Percentiles rank a stretch among this genome's conserved stretches.
Conservation (phyloP, 2,797 vertebrate genomes). For the Pelobates cultripes region DNA sequence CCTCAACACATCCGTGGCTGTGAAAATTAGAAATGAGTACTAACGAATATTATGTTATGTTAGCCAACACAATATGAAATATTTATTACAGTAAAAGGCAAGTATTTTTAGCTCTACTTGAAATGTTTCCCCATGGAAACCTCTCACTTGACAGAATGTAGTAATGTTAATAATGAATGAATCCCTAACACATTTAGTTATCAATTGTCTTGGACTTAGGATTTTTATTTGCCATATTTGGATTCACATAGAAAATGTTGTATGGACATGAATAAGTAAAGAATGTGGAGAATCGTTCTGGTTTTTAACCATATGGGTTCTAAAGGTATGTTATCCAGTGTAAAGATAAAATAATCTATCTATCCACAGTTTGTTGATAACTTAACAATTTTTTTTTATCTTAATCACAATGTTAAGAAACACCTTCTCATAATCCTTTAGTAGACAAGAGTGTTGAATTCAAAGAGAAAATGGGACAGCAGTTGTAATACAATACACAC, state of each 20-base stretch:
- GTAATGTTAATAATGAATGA: conserved; percentile 12
- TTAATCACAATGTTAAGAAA: too few relatives aligned
- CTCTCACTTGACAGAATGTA: conserved; percentile 1
- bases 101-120: conserved; percentile 1
- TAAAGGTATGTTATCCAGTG: too few relatives aligned
- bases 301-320: too few relatives aligned
- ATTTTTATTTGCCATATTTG: not conserved
- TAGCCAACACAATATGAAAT: conserved; percentile 1
- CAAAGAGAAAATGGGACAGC: too few relatives aligned
- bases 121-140: conserved; percentile 7
- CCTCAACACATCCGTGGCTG: not conserved
- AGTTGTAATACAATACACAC: too few relatives aligned
- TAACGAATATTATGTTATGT: not conserved
- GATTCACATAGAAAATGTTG: not conserved
- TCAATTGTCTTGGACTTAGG: not conserved
- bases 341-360: too few relatives aligned
- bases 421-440: too few relatives aligned
- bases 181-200: not conserved
- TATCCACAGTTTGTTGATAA: too few relatives aligned
- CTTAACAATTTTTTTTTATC: too few relatives aligned
- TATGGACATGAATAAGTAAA: too few relatives aligned
- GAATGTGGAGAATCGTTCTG: too few relatives aligned
- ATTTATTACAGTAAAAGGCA: not conserved
- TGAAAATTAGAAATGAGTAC: not conserved
- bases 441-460: too few relatives aligned